These are phyloP conservation scores for Galemys pyrenaicus DNA, from an alignment of 2,113 vertebrate species.

Conservation along the genomic window DNA sequence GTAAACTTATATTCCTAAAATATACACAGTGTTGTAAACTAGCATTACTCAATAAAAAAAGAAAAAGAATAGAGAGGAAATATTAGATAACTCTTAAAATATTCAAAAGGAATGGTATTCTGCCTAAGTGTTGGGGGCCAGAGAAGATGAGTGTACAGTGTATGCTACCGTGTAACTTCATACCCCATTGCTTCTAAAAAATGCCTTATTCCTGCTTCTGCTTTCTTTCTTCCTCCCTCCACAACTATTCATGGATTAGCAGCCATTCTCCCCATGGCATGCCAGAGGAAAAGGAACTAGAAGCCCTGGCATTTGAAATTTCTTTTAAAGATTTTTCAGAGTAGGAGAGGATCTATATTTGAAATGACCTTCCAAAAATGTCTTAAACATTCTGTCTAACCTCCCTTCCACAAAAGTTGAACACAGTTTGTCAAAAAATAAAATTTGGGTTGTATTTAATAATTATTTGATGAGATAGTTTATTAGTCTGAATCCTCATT, in stretches of 20 bases:
- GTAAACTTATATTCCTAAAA: no score
- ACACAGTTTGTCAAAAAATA: not conserved
- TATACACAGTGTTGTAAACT: not conserved
- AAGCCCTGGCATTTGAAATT: not conserved
- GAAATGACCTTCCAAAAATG: constrained; percentile 40
- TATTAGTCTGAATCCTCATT: constrained; percentile 13
- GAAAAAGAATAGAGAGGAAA: not conserved
- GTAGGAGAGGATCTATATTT: not conserved
- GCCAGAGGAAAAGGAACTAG: not conserved
- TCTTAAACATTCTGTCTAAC: constrained; percentile 11
- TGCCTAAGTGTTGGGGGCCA: not conserved
- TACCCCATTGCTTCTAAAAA: not conserved
- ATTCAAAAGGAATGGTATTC: no score
- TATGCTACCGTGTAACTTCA: not conserved
- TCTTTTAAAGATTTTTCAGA: not conserved
- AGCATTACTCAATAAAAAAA: no score
- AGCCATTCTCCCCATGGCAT: not conserved
- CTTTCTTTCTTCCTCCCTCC: constrained; percentile 15
- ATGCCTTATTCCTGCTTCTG: not conserved
- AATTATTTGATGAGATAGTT: constrained; percentile 29
- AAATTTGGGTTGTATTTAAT: not conserved
- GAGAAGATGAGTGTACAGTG: not conserved
- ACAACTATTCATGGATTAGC: not conserved
- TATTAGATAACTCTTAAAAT: no score
- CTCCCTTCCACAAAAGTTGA: not conserved